Evolutionary conservation across 23 tunicate genomes (phyloP).

Genomic region (Halocynthia roretzi): DNA sequence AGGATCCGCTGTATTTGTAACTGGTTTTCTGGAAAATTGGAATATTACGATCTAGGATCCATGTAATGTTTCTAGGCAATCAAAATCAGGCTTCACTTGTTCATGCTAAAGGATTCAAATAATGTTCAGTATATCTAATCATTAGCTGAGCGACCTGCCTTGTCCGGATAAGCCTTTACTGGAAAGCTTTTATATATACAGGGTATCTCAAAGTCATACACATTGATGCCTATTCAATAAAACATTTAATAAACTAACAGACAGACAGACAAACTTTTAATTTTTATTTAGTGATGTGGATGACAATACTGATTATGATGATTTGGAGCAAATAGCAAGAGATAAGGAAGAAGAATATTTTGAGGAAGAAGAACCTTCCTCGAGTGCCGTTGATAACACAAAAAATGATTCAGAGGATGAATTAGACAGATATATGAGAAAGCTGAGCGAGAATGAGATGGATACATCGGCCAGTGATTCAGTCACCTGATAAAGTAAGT

Average conservation of each 20-base stretch:
- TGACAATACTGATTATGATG: conserved; percentile 20
- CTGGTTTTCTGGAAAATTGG: neutral
- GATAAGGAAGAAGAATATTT: conserved; percentile 20
- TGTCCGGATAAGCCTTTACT: neutral
- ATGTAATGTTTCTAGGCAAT: neutral
- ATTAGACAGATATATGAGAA: conserved; percentile 15
- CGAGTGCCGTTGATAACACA: neutral
- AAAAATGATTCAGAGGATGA: conserved; percentile 12
- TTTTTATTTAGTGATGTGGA: conserved; percentile 7
- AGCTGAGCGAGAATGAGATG: neutral
- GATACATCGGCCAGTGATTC: no score
- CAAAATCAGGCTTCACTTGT: neutral
- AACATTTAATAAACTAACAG: no score
- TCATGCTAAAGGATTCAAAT: neutral
- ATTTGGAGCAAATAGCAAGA: neutral
- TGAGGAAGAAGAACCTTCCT: conserved; percentile 21
- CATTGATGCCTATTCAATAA: no score
- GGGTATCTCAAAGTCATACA: no score
- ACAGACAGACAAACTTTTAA: neutral
- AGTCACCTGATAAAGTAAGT: no score
- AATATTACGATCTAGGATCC: no score
- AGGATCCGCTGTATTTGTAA: no score
- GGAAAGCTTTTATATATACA: neutral
- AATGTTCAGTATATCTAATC: neutral
- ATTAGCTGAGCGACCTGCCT: neutral